Conservation (phyloP, 1,140 invertebrate species). For the Danaus melanippus region DNA sequence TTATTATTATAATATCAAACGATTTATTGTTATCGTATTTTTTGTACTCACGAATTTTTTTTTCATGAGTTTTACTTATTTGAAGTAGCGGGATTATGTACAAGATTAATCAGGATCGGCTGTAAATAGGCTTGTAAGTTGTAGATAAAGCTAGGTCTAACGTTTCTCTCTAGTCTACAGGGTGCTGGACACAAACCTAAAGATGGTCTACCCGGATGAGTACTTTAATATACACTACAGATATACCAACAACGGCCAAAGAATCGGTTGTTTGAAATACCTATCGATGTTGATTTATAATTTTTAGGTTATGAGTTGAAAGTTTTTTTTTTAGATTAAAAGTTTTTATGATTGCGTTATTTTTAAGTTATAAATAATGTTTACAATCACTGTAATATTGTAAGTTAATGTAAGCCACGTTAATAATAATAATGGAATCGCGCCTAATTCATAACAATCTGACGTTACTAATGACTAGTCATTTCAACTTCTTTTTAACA, state of each 20-base stretch:
- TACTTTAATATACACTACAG: slow-evolving; percentile 17
- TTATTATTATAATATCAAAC: no score
- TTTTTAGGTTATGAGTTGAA: slow-evolving; percentile 10
- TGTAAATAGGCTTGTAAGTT: slow-evolving; percentile 43
- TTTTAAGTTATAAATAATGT: slow-evolving; percentile 12
- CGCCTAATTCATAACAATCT: slow-evolving; percentile 13
- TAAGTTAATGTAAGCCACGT: slow-evolving; percentile 13
- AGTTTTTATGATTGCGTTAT: slow-evolving; percentile 5
- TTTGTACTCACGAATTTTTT: no score
- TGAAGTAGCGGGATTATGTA: no score
- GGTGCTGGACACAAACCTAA: slow-evolving; percentile 41
- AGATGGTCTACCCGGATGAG: slow-evolving; percentile 25
- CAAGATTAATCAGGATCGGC: slow-evolving; percentile 17
- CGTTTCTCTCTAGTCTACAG: slow-evolving; percentile 53
- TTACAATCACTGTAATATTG: slow-evolving; percentile 8
- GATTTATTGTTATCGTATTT: no score
- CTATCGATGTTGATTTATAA: slow-evolving; percentile 18
- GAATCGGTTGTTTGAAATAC: slow-evolving; percentile 31
- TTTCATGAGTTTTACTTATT: no score
- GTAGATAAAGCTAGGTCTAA: slow-evolving; percentile 45
- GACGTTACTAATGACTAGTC: slow-evolving; percentile 21
- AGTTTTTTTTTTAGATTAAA: slow-evolving; percentile 7
- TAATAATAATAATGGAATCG: slow-evolving; percentile 5
- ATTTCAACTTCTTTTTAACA: slow-evolving; percentile 12
- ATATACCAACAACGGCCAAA: slow-evolving; percentile 29